Conservation (phyloP, 2,113 vertebrate genomes). For the Nycticorax nycticorax region DNA sequence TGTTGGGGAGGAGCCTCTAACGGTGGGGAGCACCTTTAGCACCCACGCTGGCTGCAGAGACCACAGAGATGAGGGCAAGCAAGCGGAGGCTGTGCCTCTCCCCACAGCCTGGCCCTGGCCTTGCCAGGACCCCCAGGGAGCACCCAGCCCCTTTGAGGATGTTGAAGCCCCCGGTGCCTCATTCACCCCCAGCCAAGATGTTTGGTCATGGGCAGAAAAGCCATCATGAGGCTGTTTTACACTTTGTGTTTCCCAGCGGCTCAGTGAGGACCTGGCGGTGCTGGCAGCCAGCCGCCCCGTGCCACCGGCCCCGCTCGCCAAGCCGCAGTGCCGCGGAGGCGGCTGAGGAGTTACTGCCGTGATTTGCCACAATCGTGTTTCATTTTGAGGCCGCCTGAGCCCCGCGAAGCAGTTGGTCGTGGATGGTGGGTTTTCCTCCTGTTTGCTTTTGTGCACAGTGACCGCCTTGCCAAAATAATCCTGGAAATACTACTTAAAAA, state of each 20-base stretch:
- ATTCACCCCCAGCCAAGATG: fast-evolving
- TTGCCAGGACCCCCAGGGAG: background rate
- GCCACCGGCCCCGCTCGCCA: fast-evolving
- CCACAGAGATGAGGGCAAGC: background rate
- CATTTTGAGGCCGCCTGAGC: background rate
- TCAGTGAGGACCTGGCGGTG: fast-evolving
- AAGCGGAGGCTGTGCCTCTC: background rate
- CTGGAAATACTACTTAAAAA: background rate
- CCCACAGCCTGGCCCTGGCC: background rate
- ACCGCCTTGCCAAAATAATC: background rate
- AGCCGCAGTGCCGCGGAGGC: fast-evolving
- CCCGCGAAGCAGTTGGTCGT: fast-evolving
- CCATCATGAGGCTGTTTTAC: fast-evolving
- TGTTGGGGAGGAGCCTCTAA: background rate
- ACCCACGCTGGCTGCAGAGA: background rate
- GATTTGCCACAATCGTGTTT: fast-evolving
- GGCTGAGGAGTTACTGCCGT: background rate
- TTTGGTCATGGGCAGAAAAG: background rate
- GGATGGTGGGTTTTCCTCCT: background rate
- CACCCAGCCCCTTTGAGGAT: fast-evolving
- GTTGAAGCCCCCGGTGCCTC: background rate
- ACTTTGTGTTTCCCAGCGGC: background rate
- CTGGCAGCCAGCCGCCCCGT: background rate
- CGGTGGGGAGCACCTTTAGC: background rate
- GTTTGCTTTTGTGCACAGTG: background rate